Evolutionary conservation across 2,113 vertebrate genomes (phyloP).

Genomic region (Archilochus colubris): DNA sequence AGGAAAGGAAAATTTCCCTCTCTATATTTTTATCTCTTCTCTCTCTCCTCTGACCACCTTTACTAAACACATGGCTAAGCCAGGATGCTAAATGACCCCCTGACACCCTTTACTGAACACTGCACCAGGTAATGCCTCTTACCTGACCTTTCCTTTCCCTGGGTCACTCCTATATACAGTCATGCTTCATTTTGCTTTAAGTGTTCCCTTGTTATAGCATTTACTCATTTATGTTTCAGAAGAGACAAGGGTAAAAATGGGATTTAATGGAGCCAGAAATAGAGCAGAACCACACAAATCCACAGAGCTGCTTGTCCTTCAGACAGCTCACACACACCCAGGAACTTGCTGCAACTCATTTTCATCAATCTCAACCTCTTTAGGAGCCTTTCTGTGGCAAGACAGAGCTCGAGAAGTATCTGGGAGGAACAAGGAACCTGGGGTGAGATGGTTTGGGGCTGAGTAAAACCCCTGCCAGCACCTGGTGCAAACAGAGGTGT

Average conservation of each 20-base stretch:
- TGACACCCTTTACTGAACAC: not conserved
- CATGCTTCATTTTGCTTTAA: not conserved
- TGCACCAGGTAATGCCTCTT: not conserved
- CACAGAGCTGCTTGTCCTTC: not conserved
- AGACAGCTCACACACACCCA: not conserved
- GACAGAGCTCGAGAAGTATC: not conserved
- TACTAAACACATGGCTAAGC: not conserved
- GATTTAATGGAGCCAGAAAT: slow-evolving; percentile 41
- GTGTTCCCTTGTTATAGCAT: not conserved
- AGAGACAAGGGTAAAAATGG: not conserved
- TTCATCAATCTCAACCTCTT: not conserved
- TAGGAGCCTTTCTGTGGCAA: not conserved
- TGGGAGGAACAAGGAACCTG: not conserved
- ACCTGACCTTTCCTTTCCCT: not conserved
- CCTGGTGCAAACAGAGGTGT: not conserved
- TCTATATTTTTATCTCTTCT: not conserved
- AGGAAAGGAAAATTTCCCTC: not conserved
- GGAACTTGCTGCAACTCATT: not conserved
- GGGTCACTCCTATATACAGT: not conserved
- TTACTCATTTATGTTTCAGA: not conserved
- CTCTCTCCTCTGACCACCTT: not conserved
- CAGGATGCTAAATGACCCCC: not conserved
- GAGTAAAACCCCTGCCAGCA: not conserved
- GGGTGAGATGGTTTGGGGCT: not conserved
- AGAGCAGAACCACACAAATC: slow-evolving; percentile 6